Percentiles rank a stretch among this genome's conserved stretches.
Evolutionary conservation across 1,140 invertebrate genomes (phyloP).

Genomic region (Augochlora pura): DNA sequence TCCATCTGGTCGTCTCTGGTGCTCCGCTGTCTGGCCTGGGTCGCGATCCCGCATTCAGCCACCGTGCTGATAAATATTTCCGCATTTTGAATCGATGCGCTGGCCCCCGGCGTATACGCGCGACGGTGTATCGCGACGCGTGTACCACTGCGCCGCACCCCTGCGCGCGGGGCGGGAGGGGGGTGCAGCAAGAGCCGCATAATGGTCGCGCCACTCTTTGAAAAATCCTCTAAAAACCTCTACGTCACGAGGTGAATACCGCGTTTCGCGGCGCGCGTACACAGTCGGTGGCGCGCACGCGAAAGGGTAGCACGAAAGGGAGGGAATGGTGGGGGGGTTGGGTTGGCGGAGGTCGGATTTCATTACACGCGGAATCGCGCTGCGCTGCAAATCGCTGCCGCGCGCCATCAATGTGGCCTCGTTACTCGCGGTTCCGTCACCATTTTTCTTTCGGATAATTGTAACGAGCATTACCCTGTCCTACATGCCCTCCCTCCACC

Average conservation of each 20-base stretch:
- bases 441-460: conserved; percentile 35
- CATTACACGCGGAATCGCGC: conserved; percentile 37
- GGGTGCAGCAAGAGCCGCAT: conserved; percentile 3
- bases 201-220: conserved; percentile 34
- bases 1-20: conserved; percentile 8
- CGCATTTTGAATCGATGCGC: conserved; percentile 41
- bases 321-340: too few relatives aligned
- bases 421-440: conserved; percentile 10
- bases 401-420: conserved; percentile 42
- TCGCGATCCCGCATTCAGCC: conserved; percentile 2
- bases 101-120: neutral
- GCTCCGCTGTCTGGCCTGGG: neutral
- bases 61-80: conserved; percentile 41
- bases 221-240: conserved; percentile 37
- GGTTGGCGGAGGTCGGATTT: conserved; percentile 31
- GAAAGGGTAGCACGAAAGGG: too few relatives aligned
- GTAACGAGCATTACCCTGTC: conserved; percentile 15
- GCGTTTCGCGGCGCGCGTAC: neutral
- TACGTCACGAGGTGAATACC: conserved; percentile 10
- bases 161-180: too few relatives aligned
- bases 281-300: too few relatives aligned
- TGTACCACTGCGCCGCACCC: too few relatives aligned
- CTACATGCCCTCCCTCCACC: neutral
- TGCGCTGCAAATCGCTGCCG: neutral
- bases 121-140: conserved; percentile 9